These are phyloP conservation scores for Tenthredo distinguenda DNA, from an alignment of 2,888 invertebrate genomes.

Conservation along the genomic window DNA sequence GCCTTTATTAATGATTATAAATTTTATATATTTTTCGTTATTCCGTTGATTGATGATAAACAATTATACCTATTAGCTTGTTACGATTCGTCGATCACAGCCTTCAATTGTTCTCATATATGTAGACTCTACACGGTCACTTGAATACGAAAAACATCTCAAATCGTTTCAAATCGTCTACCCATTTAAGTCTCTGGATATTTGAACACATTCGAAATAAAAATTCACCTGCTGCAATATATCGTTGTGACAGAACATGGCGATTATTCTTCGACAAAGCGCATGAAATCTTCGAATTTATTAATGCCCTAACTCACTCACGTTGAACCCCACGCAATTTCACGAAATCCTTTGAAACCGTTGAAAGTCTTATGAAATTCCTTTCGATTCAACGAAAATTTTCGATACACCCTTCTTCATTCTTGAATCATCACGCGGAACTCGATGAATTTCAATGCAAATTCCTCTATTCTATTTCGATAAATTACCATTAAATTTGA, in stretches of 20 bases:
- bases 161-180: background rate
- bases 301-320: too few relatives aligned
- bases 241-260: background rate
- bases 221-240: background rate
- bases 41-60: background rate
- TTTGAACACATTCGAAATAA: too few relatives aligned
- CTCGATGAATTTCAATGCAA: too few relatives aligned
- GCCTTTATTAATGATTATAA: background rate
- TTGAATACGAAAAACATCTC: background rate
- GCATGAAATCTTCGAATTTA: background rate
- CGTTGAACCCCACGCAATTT: background rate
- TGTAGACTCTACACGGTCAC: background rate
- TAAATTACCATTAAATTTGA: background rate
- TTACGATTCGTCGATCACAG: background rate
- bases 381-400: too few relatives aligned
- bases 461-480: too few relatives aligned
- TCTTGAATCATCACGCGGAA: too few relatives aligned
- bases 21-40: background rate
- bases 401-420: too few relatives aligned
- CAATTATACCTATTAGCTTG: slow-evolving; percentile 13
- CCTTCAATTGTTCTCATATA: slow-evolving; percentile 29
- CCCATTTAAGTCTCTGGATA: too few relatives aligned
- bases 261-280: background rate
- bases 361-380: background rate
- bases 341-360: background rate